Evolutionary conservation across 2,113 vertebrate genomes (phyloP).

Genomic region (Ophthalmolycus amberensis): DNA sequence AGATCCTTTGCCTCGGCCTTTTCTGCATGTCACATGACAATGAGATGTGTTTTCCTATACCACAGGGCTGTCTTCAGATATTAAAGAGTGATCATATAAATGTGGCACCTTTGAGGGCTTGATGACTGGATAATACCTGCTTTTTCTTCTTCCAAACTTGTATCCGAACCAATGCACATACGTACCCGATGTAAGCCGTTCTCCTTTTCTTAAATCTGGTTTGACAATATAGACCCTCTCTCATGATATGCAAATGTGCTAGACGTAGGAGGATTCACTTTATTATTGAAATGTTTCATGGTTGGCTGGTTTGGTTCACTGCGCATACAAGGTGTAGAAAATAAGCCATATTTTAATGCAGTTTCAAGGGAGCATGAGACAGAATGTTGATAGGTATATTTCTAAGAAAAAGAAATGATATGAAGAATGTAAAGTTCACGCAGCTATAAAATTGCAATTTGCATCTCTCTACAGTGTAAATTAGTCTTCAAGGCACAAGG

Average conservation of each 20-base stretch:
- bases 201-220: constrained; percentile 35
- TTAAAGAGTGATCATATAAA: constrained; percentile 27
- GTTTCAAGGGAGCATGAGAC: constrained; percentile 44
- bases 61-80: constrained; percentile 16
- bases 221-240: constrained; percentile 35
- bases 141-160: not conserved
- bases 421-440: constrained; percentile 11
- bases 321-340: constrained; percentile 55
- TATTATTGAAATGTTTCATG: constrained; percentile 68
- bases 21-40: constrained; percentile 19
- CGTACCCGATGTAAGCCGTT: constrained; percentile 10
- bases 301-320: constrained; percentile 53
- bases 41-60: constrained; percentile 47
- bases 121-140: constrained; percentile 25
- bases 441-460: constrained; percentile 11
- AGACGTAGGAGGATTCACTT: constrained; percentile 46
- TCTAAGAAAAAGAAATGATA: constrained; percentile 16
- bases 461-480: not conserved
- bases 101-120: constrained; percentile 1
- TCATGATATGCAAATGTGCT: constrained; percentile 59
- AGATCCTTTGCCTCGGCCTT: constrained; percentile 31
- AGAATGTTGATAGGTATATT: constrained; percentile 49
- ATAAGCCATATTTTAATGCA: constrained; percentile 48
- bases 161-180: constrained; percentile 11
- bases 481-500: constrained; percentile 14